Evolutionary conservation across 2,113 vertebrate genomes (phyloP).

Genomic region (Chitala chitala): DNA sequence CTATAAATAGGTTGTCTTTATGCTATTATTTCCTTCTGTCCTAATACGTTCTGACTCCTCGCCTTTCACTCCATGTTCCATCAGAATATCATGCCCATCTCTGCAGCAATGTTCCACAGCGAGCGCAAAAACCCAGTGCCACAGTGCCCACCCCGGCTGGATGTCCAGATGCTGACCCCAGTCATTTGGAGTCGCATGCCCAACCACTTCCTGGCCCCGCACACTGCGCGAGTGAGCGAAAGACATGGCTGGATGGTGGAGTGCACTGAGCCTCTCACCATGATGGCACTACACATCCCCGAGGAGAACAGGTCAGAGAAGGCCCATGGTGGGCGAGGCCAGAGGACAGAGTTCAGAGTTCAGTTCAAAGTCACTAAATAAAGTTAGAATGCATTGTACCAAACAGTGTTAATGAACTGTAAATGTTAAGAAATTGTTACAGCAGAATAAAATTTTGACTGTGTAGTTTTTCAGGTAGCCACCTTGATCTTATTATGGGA

Average conservation of each 20-base stretch:
- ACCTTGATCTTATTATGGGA: too few relatives aligned
- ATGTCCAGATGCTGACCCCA: conserved; percentile 78
- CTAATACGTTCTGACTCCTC: background rate
- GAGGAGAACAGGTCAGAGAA: conserved; percentile 81
- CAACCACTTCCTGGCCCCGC: conserved; percentile 71
- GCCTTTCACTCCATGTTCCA: background rate
- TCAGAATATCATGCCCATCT: conserved; percentile 94
- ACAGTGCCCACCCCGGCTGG: conserved; percentile 78
- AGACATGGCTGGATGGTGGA: conserved; percentile 81
- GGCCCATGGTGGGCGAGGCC: too few relatives aligned
- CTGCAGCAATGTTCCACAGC: conserved; percentile 88
- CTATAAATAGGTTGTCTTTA: background rate
- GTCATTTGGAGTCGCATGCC: conserved; percentile 95
- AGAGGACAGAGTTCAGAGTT: too few relatives aligned
- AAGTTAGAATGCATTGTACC: background rate
- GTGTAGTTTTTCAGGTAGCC: background rate
- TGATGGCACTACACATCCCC: conserved; percentile 94
- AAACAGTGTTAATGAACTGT: background rate
- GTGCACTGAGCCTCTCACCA: conserved; percentile 74
- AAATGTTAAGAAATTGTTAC: background rate
- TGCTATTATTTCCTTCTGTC: background rate
- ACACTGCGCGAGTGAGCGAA: conserved; percentile 67
- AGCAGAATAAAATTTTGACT: background rate
- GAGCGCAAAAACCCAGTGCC: conserved; percentile 83
- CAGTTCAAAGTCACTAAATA: too few relatives aligned